Evolutionary conservation across 2,797 vertebrate genomes (phyloP), one percentile per base, ranked within the genome.

Genomic region (Scolopax rusticola): DNA sequence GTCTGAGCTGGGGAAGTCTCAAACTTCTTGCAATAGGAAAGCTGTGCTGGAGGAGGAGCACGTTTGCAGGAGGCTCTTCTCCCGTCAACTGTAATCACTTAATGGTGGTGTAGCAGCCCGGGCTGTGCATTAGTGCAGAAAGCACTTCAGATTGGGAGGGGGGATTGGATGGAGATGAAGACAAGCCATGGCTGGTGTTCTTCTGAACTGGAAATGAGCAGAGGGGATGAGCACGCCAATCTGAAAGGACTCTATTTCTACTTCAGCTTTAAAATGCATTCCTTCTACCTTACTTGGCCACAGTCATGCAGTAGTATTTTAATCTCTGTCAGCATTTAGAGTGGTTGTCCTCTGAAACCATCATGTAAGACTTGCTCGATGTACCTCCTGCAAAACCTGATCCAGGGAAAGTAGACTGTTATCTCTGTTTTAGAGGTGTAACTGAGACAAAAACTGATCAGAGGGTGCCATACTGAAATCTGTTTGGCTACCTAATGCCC

Each of bases 31-130:
- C 2, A 5, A 10, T 47, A 23, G 28, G 57, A 60, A 80, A 50
- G 43, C 25, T 53, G 53, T 51, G n/a, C 33, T 85, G 8, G 8
- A 68, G 41, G 17, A 56, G 23, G 68, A 57, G 30, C 30, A 6
- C 3, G 3, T 75, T 63, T 89, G 64, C 48, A 64, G 75, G 41
- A 85, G 17, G 11, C 38, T 75, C 45, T 65, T 51, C 41, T 73
- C 25, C 56, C 3, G 0, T 82, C 5, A 0, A 33, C 68, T 5
- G 1, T 21, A 25, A 18, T 88, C 7, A 0, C 63, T 56, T 48
- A 19, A 27, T 15, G n/a, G 47, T 36, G 56, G 32, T 69, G 83
- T 30, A 56, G 63, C 47, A 71, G 57, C 70, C 61, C 51, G 54
- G 19, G 33, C 8, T 6, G 30, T 7, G 47, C 3, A 3, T 4